Percentiles rank a stretch among this genome's conserved stretches.
These are phyloP conservation scores for Lithosia quadra DNA, from an alignment of 2,888 invertebrate species.

Conservation along the genomic window DNA sequence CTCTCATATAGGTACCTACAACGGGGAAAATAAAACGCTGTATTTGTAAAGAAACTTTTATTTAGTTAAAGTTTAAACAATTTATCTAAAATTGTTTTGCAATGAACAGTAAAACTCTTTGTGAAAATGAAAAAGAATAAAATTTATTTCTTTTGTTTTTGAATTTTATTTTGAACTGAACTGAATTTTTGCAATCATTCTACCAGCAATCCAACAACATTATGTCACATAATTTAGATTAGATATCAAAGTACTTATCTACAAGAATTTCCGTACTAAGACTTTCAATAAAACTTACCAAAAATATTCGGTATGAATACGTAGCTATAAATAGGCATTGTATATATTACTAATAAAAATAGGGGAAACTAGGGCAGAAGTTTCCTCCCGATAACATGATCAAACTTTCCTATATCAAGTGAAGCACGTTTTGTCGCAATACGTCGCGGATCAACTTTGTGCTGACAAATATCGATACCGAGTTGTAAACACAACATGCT, in stretches of 20 bases:
- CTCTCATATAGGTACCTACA: conserved; percentile 39
- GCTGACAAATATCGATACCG: conserved; percentile 48
- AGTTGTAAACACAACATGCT: conserved; percentile 51
- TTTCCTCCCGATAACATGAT: conserved; percentile 51
- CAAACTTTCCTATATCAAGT: conserved; percentile 54
- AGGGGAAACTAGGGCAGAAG: conserved; percentile 51
- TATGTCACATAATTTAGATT: not conserved
- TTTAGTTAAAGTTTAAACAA: conserved; percentile 33
- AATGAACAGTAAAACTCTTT: not conserved
- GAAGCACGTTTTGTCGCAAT: conserved; percentile 52
- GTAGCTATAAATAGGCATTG: conserved; percentile 35
- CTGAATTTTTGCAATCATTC: not conserved
- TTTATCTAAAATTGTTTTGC: conserved; percentile 12
- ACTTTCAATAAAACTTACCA: conserved; percentile 1
- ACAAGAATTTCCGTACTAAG: not conserved
- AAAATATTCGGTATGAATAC: conserved; percentile 16
- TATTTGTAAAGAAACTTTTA: conserved; percentile 46
- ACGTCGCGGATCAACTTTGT: conserved; percentile 53
- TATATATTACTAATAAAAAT: conserved; percentile 41
- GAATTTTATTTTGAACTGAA: not conserved
- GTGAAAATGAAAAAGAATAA: not conserved
- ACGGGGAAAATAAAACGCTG: conserved; percentile 52
- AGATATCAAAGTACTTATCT: not conserved
- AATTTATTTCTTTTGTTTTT: conserved; percentile 10
- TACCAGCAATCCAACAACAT: not conserved